A percentile compares a stretch with the other conserved stretches of the same genome.
Evolutionary conservation across 1,140 invertebrate genomes (phyloP).

Genomic region (Dendrolimus kikuchii): DNA sequence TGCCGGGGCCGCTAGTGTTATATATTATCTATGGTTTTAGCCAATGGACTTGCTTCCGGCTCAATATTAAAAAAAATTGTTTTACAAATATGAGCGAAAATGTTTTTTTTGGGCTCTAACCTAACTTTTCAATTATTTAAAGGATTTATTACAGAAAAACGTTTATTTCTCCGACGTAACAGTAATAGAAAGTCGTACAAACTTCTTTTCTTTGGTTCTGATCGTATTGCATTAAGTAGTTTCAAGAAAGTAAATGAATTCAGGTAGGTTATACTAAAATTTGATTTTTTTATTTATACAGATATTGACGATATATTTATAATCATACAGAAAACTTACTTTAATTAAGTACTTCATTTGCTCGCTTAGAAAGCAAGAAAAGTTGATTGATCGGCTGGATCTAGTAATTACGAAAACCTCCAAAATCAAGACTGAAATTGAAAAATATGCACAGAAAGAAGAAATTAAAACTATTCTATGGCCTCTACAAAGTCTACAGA

Average conservation of each 20-base stretch:
- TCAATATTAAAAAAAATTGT: background rate
- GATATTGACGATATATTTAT: conserved; percentile 2
- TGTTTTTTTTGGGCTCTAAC: conserved; percentile 39
- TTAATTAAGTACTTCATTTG: background rate
- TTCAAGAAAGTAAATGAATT: conserved; percentile 53
- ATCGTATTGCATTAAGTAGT: conserved; percentile 50
- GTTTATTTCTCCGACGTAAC: conserved; percentile 18
- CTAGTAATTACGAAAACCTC: conserved; percentile 39
- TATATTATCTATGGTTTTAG: background rate
- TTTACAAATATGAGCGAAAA: conserved; percentile 13
- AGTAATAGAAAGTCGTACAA: conserved; percentile 33
- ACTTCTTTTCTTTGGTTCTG: conserved; percentile 60
- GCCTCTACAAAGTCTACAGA: conserved; percentile 37
- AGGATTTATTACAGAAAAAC: conserved; percentile 29
- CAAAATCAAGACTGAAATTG: conserved; percentile 40
- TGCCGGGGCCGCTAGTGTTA: no score
- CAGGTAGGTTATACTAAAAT: conserved; percentile 23
- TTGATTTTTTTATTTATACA: background rate
- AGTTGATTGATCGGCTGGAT: conserved; percentile 36
- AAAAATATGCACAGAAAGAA: conserved; percentile 48
- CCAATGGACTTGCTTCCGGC: background rate
- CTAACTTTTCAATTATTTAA: conserved; percentile 23
- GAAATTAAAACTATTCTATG: conserved; percentile 45
- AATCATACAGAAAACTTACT: background rate
- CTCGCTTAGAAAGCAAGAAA: conserved; percentile 35